Conservation (phyloP, 2,888 invertebrate species). For the Amphipyra tragopoginis region DNA sequence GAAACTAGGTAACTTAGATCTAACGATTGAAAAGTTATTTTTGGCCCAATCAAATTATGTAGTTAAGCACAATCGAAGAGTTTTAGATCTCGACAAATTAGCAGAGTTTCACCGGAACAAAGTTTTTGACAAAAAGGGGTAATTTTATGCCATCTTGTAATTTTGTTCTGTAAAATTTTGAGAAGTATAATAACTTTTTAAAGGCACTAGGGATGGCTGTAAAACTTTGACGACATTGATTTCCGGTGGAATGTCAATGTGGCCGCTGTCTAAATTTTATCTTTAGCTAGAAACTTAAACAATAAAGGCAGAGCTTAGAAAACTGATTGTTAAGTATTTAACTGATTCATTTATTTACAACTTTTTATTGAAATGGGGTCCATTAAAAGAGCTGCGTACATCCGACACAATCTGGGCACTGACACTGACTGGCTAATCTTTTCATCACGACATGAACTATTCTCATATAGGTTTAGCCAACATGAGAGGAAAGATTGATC, state of each 20-base stretch:
- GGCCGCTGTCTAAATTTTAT: slow-evolving; percentile 2
- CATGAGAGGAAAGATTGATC: too few relatives aligned
- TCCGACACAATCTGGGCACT: too few relatives aligned
- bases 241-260: slow-evolving; percentile 14
- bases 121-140: slow-evolving; percentile 22
- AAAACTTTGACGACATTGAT: slow-evolving; percentile 20
- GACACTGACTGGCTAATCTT: too few relatives aligned
- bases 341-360: too few relatives aligned
- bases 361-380: too few relatives aligned
- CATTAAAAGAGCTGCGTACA: too few relatives aligned
- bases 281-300: slow-evolving; percentile 13
- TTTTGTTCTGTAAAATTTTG: slow-evolving; percentile 22
- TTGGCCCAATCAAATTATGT: slow-evolving; percentile 8
- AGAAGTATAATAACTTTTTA: neutral
- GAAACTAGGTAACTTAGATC: neutral
- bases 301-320: neutral
- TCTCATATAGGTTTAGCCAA: too few relatives aligned
- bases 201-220: slow-evolving; percentile 3
- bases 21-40: slow-evolving; percentile 15
- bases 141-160: slow-evolving; percentile 21
- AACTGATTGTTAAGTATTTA: neutral
- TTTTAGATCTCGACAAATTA: slow-evolving; percentile 31
- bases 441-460: too few relatives aligned
- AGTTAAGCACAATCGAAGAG: slow-evolving; percentile 24
- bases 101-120: slow-evolving; percentile 6